Evolutionary conservation across 2,113 vertebrate species (phyloP).

Genomic region (Chlorodrepanis virens): DNA sequence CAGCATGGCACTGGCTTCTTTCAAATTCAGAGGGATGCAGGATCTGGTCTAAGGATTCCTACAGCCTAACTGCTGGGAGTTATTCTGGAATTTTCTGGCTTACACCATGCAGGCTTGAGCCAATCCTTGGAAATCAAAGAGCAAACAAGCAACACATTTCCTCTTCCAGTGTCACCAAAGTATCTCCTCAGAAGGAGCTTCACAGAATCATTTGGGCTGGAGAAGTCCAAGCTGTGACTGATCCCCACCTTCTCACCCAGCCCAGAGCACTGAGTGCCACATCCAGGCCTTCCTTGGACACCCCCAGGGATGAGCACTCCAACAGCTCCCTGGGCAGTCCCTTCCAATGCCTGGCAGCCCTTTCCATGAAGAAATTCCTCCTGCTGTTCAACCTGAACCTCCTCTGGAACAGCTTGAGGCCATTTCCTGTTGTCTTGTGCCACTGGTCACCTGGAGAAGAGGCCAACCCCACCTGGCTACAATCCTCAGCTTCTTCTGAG

Average conservation of each 20-base stretch:
- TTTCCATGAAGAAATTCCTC: neutral
- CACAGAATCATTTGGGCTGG: neutral
- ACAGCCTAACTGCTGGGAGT: neutral
- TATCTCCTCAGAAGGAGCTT: neutral
- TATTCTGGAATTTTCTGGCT: neutral
- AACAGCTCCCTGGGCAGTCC: neutral
- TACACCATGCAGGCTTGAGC: neutral
- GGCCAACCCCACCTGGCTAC: neutral
- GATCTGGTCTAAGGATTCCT: neutral
- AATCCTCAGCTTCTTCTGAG: neutral
- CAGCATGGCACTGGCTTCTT: neutral
- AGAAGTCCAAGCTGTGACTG: neutral
- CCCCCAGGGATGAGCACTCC: neutral
- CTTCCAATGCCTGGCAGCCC: neutral
- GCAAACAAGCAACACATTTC: neutral
- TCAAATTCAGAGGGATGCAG: neutral
- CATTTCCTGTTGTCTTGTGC: neutral
- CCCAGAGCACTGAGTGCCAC: neutral
- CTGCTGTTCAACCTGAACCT: neutral
- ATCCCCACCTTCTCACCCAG: neutral
- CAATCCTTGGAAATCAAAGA: neutral
- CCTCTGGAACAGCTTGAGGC: neutral
- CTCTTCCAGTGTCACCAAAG: neutral
- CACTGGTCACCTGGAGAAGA: neutral
- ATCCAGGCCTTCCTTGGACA: neutral